Conservation (phyloP, 2,888 invertebrate genomes). For the Nezara viridula region DNA sequence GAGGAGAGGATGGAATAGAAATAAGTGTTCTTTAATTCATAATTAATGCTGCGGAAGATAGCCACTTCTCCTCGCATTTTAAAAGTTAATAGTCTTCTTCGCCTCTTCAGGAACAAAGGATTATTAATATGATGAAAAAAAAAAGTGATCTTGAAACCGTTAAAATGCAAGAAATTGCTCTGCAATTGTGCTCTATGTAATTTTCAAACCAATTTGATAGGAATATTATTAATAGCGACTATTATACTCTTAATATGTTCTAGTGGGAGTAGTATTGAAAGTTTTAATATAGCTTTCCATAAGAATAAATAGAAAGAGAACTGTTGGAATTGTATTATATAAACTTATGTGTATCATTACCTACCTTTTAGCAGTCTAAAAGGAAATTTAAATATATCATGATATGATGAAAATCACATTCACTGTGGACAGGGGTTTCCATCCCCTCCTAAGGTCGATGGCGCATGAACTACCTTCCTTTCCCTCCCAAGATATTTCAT, state of each 20-base stretch:
- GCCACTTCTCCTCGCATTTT: not conserved
- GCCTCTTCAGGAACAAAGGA: not conserved
- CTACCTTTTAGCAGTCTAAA: too few species aligned
- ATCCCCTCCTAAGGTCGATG: too few species aligned
- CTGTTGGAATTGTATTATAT: too few species aligned
- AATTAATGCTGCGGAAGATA: constrained; percentile 24
- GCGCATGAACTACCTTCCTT: too few species aligned
- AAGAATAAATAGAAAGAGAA: not conserved
- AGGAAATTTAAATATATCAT: too few species aligned
- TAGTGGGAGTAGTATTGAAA: not conserved
- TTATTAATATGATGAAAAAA: constrained; percentile 19
- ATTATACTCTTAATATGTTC: not conserved
- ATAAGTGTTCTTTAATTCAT: not conserved
- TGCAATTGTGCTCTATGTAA: not conserved
- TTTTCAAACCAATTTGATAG: constrained; percentile 28
- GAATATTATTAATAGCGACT: not conserved
- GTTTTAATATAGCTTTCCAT: not conserved
- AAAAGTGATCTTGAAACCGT: not conserved
- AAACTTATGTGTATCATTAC: too few species aligned
- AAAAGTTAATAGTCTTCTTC: constrained; percentile 21
- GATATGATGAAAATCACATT: too few species aligned
- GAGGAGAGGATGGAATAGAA: not conserved
- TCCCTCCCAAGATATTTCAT: too few species aligned
- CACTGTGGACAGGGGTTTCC: too few species aligned
- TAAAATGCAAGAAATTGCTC: not conserved